These are phyloP conservation scores for Cataglyphis albicans DNA, from an alignment of 2,888 invertebrate genomes.

Conservation along the genomic window DNA sequence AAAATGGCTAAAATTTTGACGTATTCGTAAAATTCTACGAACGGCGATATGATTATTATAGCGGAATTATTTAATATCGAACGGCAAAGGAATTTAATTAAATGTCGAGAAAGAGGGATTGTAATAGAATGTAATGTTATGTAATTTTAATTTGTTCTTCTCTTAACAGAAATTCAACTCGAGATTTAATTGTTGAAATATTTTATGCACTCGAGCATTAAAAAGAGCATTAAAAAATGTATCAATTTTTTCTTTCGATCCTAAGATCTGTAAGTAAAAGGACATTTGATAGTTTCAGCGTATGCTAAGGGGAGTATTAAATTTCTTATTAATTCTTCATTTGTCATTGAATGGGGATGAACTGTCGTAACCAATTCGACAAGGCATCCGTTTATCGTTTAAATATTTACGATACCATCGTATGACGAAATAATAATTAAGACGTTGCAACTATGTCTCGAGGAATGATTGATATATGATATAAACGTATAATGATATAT, in stretches of 20 bases:
- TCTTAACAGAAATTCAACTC: background rate
- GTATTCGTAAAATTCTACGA: background rate
- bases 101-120: background rate
- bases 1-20: background rate
- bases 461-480: slow-evolving; percentile 18
- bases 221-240: background rate
- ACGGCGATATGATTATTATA: background rate
- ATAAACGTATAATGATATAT: slow-evolving; percentile 36
- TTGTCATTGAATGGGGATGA: background rate
- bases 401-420: slow-evolving; percentile 34
- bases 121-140: background rate
- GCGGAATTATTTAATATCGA: background rate
- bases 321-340: slow-evolving; percentile 39
- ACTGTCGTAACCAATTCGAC: background rate
- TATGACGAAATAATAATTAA: slow-evolving; percentile 36
- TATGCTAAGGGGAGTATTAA: background rate
- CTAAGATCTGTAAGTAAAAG: background rate
- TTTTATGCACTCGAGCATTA: background rate
- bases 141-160: background rate
- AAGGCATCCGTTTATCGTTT: slow-evolving; percentile 18
- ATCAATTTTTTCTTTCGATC: background rate
- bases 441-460: background rate
- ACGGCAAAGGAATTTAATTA: background rate
- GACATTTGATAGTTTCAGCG: background rate
- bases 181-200: background rate